Conservation (phyloP, 2,797 vertebrate species). For the Argya squamiceps region DNA sequence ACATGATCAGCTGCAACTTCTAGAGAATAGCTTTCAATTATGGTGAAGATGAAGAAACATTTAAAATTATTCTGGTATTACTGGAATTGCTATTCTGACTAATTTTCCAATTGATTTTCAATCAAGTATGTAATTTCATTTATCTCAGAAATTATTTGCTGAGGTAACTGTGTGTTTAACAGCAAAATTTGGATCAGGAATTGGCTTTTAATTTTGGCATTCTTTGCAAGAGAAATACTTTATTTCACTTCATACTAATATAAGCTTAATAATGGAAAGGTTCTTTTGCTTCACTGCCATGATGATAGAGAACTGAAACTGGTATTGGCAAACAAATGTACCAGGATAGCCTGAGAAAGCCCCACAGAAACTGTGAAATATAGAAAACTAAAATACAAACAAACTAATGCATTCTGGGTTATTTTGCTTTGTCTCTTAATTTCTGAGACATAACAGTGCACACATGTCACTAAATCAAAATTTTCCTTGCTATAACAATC, state of each 20-base stretch:
- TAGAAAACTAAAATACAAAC: neutral
- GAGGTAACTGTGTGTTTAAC: neutral
- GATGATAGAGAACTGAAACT: neutral
- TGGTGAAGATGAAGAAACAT: neutral
- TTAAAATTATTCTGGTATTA: neutral
- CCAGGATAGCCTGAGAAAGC: neutral
- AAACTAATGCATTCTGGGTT: neutral
- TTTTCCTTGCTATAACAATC: neutral
- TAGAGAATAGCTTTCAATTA: neutral
- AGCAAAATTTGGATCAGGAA: neutral
- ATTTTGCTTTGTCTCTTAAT: neutral
- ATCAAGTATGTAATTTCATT: neutral
- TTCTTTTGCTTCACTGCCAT: neutral
- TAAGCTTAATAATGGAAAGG: neutral
- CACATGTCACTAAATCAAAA: neutral
- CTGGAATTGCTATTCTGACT: neutral
- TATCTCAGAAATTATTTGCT: neutral
- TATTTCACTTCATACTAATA: neutral
- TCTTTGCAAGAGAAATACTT: neutral
- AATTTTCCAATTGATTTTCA: neutral
- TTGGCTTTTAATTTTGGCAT: neutral
- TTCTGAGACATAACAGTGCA: neutral
- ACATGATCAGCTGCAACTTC: neutral
- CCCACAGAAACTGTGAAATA: neutral
- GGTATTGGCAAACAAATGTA: neutral